Base-by-base conservation (phyloP, 2,797 vertebrate species). In the Falco novaeseelandiae region DNA sequence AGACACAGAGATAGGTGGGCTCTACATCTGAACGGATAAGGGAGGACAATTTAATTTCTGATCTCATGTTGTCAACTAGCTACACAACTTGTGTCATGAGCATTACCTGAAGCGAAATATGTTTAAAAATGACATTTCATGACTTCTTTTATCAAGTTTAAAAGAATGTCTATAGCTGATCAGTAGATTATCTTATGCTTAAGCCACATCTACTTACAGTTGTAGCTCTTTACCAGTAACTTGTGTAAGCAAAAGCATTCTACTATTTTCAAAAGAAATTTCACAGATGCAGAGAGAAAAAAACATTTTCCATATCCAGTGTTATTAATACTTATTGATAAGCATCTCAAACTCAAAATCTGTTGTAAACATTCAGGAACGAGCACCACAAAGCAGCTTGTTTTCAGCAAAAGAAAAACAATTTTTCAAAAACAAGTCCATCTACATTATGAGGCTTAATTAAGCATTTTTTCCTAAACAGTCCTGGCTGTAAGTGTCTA, bases 21-120 rank as follows among this genome's bases (percentile, higher is more conserved):
- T 83, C 9, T 78, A 52, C 29, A 22, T 71, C 8, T 8, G 9
- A 83, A 54, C 9, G 72, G 76, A 90, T 90, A 81, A 58, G 36
- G 20, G 10, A 89, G 71, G 87, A 92, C 58, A 82, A 49, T 92
- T 90, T 66, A 84, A 92, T 95, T 94, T 94, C 59, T 29, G 23
- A 87, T 87, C 44, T 49, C 55, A 63, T 17, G 40, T 18, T 84
- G 79, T 32, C 69, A 54, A 44, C 52, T 77, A 66, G 25, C 55
- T 55, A 44, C 52, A 80, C 10, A 80, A 59, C 20, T 67, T 85
- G 10, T 36, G 62, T 46, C 52, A 65, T 55, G n/a, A 76, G 20
- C 30, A 32, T 90, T n/a, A 87, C 55, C 51, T 89, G 71, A 48
- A 85, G 29, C 48, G 49, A 86, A 65, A 79, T 69, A 90, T 4